phyloP scores from a whole-genome alignment of 2,113 vertebrate species.

The Aythya baeri region DNA sequence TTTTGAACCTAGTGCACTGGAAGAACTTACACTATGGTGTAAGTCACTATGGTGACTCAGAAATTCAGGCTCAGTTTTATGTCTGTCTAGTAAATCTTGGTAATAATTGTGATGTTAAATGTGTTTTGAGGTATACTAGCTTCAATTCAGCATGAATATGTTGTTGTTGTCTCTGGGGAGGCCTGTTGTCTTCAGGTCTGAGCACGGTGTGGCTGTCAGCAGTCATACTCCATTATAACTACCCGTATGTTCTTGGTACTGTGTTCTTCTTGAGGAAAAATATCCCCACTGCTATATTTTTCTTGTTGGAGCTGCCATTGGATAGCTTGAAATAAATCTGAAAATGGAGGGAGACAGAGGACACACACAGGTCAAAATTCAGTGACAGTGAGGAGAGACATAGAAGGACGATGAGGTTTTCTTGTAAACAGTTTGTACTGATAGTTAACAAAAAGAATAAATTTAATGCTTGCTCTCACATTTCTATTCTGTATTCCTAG shows the following conservation, averaged over 20 bases:
- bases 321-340: not conserved
- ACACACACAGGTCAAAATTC: not conserved
- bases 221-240: not conserved
- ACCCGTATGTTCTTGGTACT: not conserved
- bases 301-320: not conserved
- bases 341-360: not conserved
- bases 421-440: constrained; percentile 55
- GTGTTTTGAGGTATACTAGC: not conserved
- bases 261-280: not conserved
- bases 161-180: not conserved
- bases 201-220: not conserved
- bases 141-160: not conserved
- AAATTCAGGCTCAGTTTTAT: not conserved
- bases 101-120: not conserved
- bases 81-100: not conserved
- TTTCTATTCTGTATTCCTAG: constrained; percentile 47
- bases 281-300: not conserved
- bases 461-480: constrained; percentile 7
- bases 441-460: constrained; percentile 21
- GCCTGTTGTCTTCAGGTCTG: not conserved
- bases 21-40: constrained; percentile 17
- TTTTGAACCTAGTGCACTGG: constrained; percentile 39
- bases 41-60: not conserved
- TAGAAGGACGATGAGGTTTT: constrained; percentile 22
- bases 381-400: not conserved